Base-by-base conservation (phyloP, 2,113 vertebrate species). In the Empidonax traillii region DNA sequence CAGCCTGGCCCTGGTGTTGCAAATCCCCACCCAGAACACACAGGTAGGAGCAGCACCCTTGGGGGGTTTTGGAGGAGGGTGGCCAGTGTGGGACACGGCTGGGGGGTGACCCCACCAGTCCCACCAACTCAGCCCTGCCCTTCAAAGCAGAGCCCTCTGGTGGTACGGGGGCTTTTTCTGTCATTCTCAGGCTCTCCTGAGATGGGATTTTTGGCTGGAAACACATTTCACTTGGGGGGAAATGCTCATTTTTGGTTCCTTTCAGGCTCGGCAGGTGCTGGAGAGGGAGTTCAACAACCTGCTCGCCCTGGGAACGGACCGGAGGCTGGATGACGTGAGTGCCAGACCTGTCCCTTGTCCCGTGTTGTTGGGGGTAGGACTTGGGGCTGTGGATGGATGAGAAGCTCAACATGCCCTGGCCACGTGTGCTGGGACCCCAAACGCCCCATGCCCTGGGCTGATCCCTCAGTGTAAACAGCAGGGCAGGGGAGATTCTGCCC, bases 221-320 rank as follows among this genome's bases (percentile, higher is more conserved):
- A 33, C 28, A 51, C 9, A 58, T 93, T 27, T 52, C 13, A 33
- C 27, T 19, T 4, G 0, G 37, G 4, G 10, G 3, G 7, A 12
- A 22, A 33, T n/a, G 10, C 46, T 88, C 2, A 56, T 53, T 37
- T 76, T 44, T 75, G 35, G 5, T 92, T 93, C 24, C 46, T 93
- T 94, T 51, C 83, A 99, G 99, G 99, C 99, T 71, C 98, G 99
- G n/a, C 99, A 99, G 92, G 99, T 99, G 91, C 97, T 99, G 97
- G 99, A 99, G 94, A 98, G 99, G 96, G 99, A 99, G 89, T 99
- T 99, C 97, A 99, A 99, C 98, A 99, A 99, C 94, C 92, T 99
- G 74, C 97, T 99, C 41, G 99, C 99, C 47, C 95, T 99, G 97
- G 99, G 99, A 81, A 99, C 99, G 0, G 99, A 99, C 96, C 98